phyloP scores from a whole-genome alignment of 2,888 invertebrate genomes.

The Epinotia demarniana region DNA sequence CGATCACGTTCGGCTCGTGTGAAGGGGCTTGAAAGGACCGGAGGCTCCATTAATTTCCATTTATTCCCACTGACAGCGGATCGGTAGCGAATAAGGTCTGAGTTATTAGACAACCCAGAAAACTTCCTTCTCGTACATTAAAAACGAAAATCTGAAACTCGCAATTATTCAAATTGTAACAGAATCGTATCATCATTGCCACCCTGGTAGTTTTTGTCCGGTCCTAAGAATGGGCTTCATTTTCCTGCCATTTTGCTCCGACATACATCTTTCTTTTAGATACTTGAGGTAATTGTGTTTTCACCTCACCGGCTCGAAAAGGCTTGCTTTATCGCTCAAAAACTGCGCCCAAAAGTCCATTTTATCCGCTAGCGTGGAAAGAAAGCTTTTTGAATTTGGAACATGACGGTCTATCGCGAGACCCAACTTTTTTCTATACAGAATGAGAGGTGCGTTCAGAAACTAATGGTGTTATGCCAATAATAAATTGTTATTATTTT shows the following conservation, averaged over 20 bases:
- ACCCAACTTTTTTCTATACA: no score
- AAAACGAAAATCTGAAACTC: background rate
- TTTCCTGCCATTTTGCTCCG: background rate
- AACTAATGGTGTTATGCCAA: no score
- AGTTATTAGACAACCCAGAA: slow-evolving; percentile 25
- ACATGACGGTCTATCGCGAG: no score
- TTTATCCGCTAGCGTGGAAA: no score
- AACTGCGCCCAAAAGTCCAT: no score
- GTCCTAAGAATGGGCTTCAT: background rate
- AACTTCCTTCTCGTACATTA: slow-evolving; percentile 9
- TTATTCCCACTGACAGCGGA: slow-evolving; percentile 68
- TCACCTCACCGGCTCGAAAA: no score
- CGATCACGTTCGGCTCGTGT: slow-evolving; percentile 39
- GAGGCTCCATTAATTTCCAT: slow-evolving; percentile 70
- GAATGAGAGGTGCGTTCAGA: no score
- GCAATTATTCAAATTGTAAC: background rate
- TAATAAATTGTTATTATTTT: no score
- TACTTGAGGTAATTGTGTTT: no score
- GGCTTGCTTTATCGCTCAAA: no score
- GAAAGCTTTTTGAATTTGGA: no score
- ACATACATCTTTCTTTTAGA: no score
- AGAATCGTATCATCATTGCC: background rate
- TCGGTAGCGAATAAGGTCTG: slow-evolving; percentile 47
- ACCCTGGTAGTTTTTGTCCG: background rate
- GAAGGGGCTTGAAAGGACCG: slow-evolving; percentile 46